phyloP scores from a whole-genome alignment of 2,797 vertebrate genomes.

The Catamblyrhynchus diadema region DNA sequence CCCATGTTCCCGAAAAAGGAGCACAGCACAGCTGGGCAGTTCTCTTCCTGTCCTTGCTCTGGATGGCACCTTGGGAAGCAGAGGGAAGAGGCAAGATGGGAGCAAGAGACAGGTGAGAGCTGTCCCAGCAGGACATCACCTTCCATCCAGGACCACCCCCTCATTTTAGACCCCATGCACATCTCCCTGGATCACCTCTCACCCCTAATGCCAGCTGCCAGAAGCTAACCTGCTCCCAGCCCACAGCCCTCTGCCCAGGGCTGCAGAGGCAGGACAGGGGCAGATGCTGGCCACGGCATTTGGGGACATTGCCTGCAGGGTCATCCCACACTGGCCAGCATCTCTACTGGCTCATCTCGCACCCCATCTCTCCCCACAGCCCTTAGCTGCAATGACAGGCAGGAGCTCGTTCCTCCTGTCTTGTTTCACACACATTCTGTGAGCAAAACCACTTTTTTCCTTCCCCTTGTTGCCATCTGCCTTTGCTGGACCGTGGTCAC shows the following conservation, averaged over 20 bases:
- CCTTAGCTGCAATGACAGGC: neutral
- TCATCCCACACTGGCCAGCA: neutral
- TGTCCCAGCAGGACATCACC: neutral
- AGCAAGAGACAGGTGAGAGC: neutral
- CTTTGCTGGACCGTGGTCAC: neutral
- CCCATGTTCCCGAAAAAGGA: neutral
- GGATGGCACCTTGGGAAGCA: neutral
- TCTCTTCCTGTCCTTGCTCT: neutral
- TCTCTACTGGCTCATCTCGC: neutral
- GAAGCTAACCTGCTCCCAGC: neutral
- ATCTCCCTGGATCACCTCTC: neutral
- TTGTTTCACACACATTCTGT: neutral
- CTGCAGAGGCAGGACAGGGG: neutral
- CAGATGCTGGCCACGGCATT: neutral
- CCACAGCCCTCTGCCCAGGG: accelerated
- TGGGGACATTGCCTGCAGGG: neutral
- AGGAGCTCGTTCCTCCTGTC: neutral
- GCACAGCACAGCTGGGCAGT: neutral
- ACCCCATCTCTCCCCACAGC: neutral
- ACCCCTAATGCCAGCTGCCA: neutral
- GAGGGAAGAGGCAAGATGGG: neutral
- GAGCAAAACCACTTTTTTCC: neutral
- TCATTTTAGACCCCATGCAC: neutral
- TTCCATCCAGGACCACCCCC: neutral
- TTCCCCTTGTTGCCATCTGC: neutral